A percentile compares a stretch with the other conserved stretches of the same genome.
Evolutionary conservation across 1,140 invertebrate genomes (phyloP).

Genomic region (Colletes gigas): DNA sequence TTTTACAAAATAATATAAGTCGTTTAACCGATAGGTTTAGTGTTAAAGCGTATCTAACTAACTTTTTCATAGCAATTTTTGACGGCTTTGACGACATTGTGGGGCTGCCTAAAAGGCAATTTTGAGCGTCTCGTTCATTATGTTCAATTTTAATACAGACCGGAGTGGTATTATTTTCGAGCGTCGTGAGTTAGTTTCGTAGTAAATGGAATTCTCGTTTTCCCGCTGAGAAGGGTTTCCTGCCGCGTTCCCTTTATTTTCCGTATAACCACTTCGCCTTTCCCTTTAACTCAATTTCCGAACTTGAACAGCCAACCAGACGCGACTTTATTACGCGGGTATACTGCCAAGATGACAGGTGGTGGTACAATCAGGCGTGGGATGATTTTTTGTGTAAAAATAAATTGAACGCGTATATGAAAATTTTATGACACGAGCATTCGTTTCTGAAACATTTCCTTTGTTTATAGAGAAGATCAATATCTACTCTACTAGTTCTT

Average conservation of each 20-base stretch:
- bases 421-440: too few relatives aligned
- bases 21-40: too few relatives aligned
- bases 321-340: background rate
- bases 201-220: constrained; percentile 7
- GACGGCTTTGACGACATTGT: too few relatives aligned
- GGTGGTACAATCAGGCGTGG: too few relatives aligned
- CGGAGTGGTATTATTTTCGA: constrained; percentile 9
- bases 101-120: background rate
- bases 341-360: background rate
- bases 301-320: background rate
- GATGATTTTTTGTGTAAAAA: too few relatives aligned
- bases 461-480: too few relatives aligned
- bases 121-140: background rate
- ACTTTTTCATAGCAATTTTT: background rate
- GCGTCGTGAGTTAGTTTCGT: background rate
- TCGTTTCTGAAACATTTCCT: too few relatives aligned
- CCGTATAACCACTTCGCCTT: background rate
- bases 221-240: background rate
- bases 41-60: too few relatives aligned
- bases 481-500: too few relatives aligned
- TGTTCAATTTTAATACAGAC: background rate
- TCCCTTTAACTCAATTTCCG: constrained; percentile 6
- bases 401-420: too few relatives aligned
- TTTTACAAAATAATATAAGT: too few relatives aligned
- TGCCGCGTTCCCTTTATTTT: background rate